Percentiles rank a stretch among this genome's conserved stretches.
Evolutionary conservation across 2,888 invertebrate genomes (phyloP).

Genomic region (Drosophila basisetae): DNA sequence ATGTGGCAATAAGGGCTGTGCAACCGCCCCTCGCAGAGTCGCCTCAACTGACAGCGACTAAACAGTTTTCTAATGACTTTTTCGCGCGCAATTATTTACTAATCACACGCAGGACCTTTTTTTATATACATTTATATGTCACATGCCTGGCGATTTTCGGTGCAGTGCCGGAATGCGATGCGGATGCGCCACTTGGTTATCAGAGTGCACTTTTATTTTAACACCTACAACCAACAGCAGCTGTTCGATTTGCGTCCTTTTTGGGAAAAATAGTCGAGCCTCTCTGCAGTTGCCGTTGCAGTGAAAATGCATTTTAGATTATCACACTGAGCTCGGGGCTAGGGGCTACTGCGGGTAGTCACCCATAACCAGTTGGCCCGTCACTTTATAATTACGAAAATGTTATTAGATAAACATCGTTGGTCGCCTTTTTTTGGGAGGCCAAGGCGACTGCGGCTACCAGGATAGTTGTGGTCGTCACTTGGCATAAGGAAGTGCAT

Average conservation of each 20-base stretch:
- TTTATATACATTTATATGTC: constrained; percentile 3
- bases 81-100: constrained; percentile 75
- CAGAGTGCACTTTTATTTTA: constrained; percentile 52
- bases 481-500: constrained; percentile 48
- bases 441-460: constrained; percentile 32
- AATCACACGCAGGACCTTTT: constrained; percentile 67
- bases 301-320: constrained; percentile 78
- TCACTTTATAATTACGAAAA: constrained; percentile 72
- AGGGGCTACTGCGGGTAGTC: constrained; percentile 57
- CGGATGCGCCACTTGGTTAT: constrained; percentile 73
- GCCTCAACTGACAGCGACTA: constrained; percentile 40
- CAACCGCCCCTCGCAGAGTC: constrained; percentile 9
- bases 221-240: constrained; percentile 71
- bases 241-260: constrained; percentile 54
- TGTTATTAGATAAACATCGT: constrained; percentile 76
- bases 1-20: constrained; percentile 26
- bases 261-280: constrained; percentile 4
- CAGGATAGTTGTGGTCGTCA: constrained; percentile 61
- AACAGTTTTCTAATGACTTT: constrained; percentile 76
- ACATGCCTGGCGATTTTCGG: constrained; percentile 19
- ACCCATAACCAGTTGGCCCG: constrained; percentile 68
- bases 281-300: constrained; percentile 16
- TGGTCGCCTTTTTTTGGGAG: constrained; percentile 11
- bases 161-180: constrained; percentile 63
- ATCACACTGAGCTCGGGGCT: constrained; percentile 56